Evolutionary conservation across 2,888 invertebrate genomes (phyloP).

Genomic region (Phalera bucephala): DNA sequence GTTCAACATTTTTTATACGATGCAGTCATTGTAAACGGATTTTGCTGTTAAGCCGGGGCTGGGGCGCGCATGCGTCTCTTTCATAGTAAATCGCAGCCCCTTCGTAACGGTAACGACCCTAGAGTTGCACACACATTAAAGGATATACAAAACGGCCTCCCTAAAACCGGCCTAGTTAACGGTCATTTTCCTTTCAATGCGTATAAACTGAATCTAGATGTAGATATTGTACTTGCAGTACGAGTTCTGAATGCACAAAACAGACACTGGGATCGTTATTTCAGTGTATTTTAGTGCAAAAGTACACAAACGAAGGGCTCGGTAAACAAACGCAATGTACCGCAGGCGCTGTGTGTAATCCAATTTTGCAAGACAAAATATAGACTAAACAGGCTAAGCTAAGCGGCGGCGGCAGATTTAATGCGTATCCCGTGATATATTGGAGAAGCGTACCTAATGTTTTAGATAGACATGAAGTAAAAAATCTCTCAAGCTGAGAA

Average conservation of each 20-base stretch:
- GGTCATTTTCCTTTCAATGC: constrained; percentile 42
- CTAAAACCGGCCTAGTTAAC: constrained; percentile 60
- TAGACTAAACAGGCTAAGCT: constrained; percentile 67
- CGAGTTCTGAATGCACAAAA: constrained; percentile 9
- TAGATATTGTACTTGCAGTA: constrained; percentile 13
- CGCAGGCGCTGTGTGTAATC: constrained; percentile 43
- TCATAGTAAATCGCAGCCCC: constrained; percentile 57
- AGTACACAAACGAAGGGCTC: constrained; percentile 41
- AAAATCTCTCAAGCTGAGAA: background rate
- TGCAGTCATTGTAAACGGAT: constrained; percentile 13
- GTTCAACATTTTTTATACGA: too few relatives aligned
- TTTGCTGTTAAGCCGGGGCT: constrained; percentile 40
- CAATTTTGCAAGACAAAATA: constrained; percentile 53
- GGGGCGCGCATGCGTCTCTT: constrained; percentile 44
- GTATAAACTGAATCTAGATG: constrained; percentile 29
- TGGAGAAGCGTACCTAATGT: constrained; percentile 9
- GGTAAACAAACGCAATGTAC: constrained; percentile 49
- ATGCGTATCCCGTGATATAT: constrained; percentile 41
- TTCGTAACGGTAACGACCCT: constrained; percentile 42
- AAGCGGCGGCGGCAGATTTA: constrained; percentile 49
- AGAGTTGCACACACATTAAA: constrained; percentile 44
- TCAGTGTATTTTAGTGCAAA: constrained; percentile 25
- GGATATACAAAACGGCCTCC: constrained; percentile 41
- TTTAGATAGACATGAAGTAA: background rate
- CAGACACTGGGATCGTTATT: constrained; percentile 19